Evolutionary conservation across 2,888 invertebrate species (phyloP), one percentile per base, ranked within the genome.

Genomic region (Caradrina kadenii): DNA sequence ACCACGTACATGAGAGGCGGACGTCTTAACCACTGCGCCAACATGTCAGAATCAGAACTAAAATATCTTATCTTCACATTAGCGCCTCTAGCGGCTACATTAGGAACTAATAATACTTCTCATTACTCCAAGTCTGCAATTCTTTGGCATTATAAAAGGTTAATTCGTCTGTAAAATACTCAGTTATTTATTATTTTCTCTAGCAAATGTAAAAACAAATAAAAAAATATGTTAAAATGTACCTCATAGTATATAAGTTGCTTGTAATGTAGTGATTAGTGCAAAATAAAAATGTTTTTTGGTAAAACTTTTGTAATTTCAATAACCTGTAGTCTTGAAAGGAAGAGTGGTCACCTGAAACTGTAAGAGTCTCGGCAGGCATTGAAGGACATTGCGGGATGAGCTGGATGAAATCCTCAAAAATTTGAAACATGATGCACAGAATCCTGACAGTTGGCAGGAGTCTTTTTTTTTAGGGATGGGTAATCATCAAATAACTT

Each of bases 151-250:
- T 73, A 75, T 79, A 68, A 83, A 86, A 26, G 87, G 82, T 66
- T 63, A 19, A 26, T 81, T 66, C 67, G 62, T 71, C 67, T 84
- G 80, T 81, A 80, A 83, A 89, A 88, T 91, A 89, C 86, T 89
- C 86, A 82, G 70, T 84, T 84, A 84, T 87, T 90, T 90, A 88
- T 89, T 82, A 65, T 69, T 73, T 77, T 84, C 80, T 45, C 0
- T 86, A 87, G 90, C 89, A 91, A 89, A 87, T 75, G 52, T 81
- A 73, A 83, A 81, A 90, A 90, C 89, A 85, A 54, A 13, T 65
- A 85, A 89, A 89, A 90, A 86, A 58, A 60, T 13, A 56, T n/a
- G 79, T 59, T 53, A 11, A 26, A 75, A 59, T 70, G 68, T 75
- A 85, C 77, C 80, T 86, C 81, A 71, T 87, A 86, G 81, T 55